A percentile compares a stretch with the other conserved stretches of the same genome.
Conservation (phyloP, 2,113 vertebrate species). For the Dinomys branickii region DNA sequence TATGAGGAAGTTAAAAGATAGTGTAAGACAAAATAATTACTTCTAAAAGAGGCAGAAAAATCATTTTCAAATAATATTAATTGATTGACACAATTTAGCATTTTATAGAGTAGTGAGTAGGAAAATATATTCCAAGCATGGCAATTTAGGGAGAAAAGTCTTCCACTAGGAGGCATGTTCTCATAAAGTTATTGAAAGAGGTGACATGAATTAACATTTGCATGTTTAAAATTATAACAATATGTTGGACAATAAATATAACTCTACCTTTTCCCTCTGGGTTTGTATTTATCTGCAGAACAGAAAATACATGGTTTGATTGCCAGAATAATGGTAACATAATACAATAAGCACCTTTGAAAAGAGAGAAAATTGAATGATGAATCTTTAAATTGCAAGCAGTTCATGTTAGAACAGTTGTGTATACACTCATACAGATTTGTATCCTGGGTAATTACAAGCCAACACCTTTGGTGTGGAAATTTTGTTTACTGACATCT, state of each 20-base stretch:
- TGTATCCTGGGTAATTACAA: slow-evolving; percentile 62
- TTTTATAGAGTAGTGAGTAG: not conserved
- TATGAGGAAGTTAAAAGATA: not conserved
- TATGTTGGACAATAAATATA: not conserved
- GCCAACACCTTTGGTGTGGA: slow-evolving; percentile 60
- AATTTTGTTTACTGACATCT: slow-evolving; percentile 74
- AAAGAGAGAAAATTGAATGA: slow-evolving; percentile 56
- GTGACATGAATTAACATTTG: not conserved
- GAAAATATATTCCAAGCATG: not conserved
- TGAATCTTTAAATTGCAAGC: not conserved
- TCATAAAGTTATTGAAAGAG: not conserved
- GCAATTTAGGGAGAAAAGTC: not conserved
- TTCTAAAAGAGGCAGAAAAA: slow-evolving; percentile 19
- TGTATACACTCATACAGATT: slow-evolving; percentile 56
- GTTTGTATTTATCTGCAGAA: not conserved
- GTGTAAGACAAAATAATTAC: not conserved
- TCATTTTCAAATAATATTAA: not conserved
- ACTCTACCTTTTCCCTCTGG: not conserved
- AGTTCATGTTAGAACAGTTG: slow-evolving; percentile 63
- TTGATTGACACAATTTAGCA: not conserved
- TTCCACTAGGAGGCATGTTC: not conserved
- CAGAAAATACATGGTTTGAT: not conserved
- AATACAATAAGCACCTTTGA: slow-evolving; percentile 9
- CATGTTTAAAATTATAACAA: not conserved
- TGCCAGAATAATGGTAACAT: slow-evolving; percentile 29